A percentile compares a stretch with the other conserved stretches of the same genome.
phyloP scores from a whole-genome alignment of 2,113 vertebrate genomes.

The Chaetodon trifascialis region DNA sequence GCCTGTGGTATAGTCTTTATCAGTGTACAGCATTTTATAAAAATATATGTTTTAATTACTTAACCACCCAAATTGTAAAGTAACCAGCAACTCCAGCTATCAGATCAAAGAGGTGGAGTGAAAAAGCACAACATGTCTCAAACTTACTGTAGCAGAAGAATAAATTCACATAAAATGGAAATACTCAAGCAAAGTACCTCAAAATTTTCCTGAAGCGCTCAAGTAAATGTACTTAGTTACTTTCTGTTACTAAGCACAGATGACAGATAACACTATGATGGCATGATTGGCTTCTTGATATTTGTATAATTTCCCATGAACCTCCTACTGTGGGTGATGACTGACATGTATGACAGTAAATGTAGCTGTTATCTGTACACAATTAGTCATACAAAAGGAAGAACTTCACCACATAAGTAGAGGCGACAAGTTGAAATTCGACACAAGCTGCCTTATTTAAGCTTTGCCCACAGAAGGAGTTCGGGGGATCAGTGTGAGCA shows the following conservation, averaged over 20 bases:
- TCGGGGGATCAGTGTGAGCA: not conserved
- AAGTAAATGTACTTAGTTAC: not conserved
- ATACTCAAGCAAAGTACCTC: not conserved
- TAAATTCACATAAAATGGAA: not conserved
- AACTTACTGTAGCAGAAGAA: not conserved
- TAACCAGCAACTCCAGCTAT: not conserved
- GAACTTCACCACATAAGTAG: not conserved
- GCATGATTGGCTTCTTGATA: conserved; percentile 1
- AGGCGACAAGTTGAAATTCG: not conserved
- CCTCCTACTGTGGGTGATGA: conserved; percentile 9
- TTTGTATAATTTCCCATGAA: conserved; percentile 24
- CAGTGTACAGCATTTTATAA: not conserved
- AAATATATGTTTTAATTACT: too few relatives aligned
- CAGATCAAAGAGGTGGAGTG: not conserved
- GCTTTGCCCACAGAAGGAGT: not conserved
- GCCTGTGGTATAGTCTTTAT: not conserved
- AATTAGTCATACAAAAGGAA: not conserved
- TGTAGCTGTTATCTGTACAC: not conserved
- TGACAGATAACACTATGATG: not conserved
- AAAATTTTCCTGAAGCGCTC: not conserved
- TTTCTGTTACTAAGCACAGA: not conserved
- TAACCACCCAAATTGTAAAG: not conserved
- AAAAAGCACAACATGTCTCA: not conserved
- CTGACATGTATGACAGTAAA: not conserved
- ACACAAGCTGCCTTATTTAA: not conserved